A percentile compares a stretch with the other conserved stretches of the same genome.
These are phyloP conservation scores for Nephrotoma guestfalica DNA, from an alignment of 2,888 invertebrate genomes.

Conservation along the genomic window DNA sequence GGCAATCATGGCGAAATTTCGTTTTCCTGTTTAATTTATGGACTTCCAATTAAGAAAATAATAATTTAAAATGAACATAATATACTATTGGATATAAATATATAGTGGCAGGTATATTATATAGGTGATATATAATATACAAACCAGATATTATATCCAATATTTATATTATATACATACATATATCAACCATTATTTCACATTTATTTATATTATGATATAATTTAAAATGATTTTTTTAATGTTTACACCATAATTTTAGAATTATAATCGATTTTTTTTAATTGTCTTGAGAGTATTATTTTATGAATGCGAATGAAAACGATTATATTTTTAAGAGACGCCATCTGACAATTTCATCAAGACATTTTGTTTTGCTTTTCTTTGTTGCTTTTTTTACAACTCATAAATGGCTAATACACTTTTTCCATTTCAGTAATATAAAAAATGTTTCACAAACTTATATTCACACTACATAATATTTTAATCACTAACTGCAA, in stretches of 20 bases:
- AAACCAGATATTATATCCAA: not conserved
- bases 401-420: not conserved
- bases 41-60: not conserved
- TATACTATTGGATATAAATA: no score
- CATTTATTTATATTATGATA: no score
- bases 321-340: not conserved
- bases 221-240: no score
- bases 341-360: not conserved
- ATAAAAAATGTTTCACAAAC: not conserved
- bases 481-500: not conserved
- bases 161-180: not conserved
- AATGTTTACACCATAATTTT: no score
- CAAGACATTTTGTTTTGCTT: not conserved
- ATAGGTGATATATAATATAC: not conserved
- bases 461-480: not conserved
- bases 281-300: no score
- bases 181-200: not conserved
- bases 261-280: not conserved
- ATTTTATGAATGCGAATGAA: no score
- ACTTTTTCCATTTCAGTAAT: not conserved
- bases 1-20: not conserved
- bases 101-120: no score
- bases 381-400: not conserved
- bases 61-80: no score
- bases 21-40: not conserved